These are phyloP conservation scores for Ceratitis capitata DNA, from an alignment of 1,140 invertebrate species.

Conservation along the genomic window DNA sequence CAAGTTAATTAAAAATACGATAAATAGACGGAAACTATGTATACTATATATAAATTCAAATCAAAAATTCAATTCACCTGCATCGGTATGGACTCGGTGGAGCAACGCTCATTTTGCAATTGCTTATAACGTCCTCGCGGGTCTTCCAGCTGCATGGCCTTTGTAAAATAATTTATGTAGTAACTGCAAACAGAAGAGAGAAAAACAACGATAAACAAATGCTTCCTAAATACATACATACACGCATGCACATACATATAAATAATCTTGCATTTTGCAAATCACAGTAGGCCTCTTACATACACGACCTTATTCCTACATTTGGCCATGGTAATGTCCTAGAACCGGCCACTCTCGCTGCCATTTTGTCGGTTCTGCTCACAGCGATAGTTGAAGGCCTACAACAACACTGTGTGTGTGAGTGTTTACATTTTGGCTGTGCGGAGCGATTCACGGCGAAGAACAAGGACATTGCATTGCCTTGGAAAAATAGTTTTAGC, in stretches of 20 bases:
- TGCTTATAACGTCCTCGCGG: conserved; percentile 71
- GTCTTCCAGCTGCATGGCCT: conserved; percentile 77
- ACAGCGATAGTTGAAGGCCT: conserved; percentile 7
- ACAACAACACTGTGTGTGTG: background rate
- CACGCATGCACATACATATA: background rate
- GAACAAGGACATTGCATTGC: conserved; percentile 29
- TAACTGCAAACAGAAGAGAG: conserved; percentile 70
- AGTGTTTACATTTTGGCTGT: background rate
- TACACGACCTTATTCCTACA: background rate
- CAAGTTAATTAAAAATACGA: background rate
- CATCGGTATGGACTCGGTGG: conserved; percentile 69
- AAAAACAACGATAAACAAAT: background rate
- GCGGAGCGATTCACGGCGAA: background rate
- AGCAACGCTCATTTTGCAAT: conserved; percentile 66
- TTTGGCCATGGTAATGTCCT: conserved; percentile 6
- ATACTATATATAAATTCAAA: background rate
- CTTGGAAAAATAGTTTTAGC: conserved; percentile 32
- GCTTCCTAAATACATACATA: background rate
- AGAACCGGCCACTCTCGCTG: background rate
- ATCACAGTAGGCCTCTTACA: too few species aligned
- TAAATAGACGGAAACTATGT: background rate
- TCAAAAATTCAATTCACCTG: conserved; percentile 63
- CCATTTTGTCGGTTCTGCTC: background rate
- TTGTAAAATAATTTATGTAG: conserved; percentile 79
- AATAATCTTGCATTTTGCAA: background rate